Base-by-base conservation (phyloP, 2,888 invertebrate species). In the Cryptocephalus moraei region DNA sequence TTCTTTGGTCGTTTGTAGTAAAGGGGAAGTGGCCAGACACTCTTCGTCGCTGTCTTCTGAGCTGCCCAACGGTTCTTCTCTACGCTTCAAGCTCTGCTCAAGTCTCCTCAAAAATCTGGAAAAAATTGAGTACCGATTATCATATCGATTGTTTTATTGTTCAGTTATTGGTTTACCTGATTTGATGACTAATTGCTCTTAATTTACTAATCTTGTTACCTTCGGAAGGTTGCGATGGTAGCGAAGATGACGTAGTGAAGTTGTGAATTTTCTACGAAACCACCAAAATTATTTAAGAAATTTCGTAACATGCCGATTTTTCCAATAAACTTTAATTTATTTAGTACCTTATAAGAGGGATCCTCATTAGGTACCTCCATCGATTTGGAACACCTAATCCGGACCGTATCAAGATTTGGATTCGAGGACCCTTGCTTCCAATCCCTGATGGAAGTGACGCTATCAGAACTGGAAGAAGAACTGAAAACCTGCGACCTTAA, bases 121-220 rank as follows among this genome's bases (percentile, higher is more conserved):
- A 41, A 39, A 12, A 11, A 36, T 4, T 36, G 3, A 36, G 12
- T 4, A 36, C 6, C 4, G 12, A 36, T 11, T 6, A 6, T 11
- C 36, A 36, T 12, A 6, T 36, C 36, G 36, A 6, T 6, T 2
- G 12, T 36, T 22, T 22, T 36, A 11, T 36, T 36, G 6, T 11
- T 6, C 12, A 6, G 36, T 11, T 9, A 40, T 43, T 34, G 49
- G n/a, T 46, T 62, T 70, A 84, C 86, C 85, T 80, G 66, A 86
- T 86, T 72, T 86, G 86, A 69, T 85, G 82, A 60, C 85, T 82
- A 58, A 86, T 84, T 31, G 84, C 82, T 58, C 81, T 74, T 59
- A 86, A 68, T 56, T 82, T 78, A 68, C 79, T 82, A 49, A 84
- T 74, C 74, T 84, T 85, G 58, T 73, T 67, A 45, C 44, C 77